Conservation (phyloP, 2,888 invertebrate species). For the Diarsia brunnea region DNA sequence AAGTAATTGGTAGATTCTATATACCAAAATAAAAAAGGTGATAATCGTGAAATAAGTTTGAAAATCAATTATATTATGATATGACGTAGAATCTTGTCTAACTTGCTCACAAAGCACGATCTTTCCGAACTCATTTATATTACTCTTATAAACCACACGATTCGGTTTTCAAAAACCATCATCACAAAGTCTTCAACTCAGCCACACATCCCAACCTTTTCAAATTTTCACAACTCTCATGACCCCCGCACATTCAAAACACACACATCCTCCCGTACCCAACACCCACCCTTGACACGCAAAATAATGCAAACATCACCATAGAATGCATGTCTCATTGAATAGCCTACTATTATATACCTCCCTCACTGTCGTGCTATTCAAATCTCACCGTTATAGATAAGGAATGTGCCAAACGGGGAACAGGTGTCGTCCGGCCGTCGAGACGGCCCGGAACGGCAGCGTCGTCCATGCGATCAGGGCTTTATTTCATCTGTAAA, state of each 20-base stretch:
- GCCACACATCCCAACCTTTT: background rate
- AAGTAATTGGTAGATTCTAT: too few species aligned
- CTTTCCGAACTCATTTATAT: too few species aligned
- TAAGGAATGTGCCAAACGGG: conserved; percentile 77
- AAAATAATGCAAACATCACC: conserved; percentile 51
- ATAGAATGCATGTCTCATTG: conserved; percentile 55
- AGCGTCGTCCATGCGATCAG: conserved; percentile 77
- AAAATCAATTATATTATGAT: background rate
- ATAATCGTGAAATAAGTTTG: background rate
- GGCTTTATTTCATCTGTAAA: conserved; percentile 80
- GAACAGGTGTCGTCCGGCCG: conserved; percentile 73
- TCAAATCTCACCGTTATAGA: conserved; percentile 75
- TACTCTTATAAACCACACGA: background rate
- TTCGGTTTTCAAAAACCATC: background rate
- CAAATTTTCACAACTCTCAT: too few species aligned
- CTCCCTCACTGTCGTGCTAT: conserved; percentile 69
- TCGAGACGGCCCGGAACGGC: conserved; percentile 71
- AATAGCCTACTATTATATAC: conserved; percentile 64
- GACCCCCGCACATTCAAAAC: background rate
- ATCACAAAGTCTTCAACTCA: background rate
- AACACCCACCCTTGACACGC: conserved; percentile 46
- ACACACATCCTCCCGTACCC: background rate
- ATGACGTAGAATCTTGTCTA: background rate
- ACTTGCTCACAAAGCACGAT: background rate
- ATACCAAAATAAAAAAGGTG: background rate